Conservation (phyloP, 2,888 invertebrate species). For the Elegia similella region DNA sequence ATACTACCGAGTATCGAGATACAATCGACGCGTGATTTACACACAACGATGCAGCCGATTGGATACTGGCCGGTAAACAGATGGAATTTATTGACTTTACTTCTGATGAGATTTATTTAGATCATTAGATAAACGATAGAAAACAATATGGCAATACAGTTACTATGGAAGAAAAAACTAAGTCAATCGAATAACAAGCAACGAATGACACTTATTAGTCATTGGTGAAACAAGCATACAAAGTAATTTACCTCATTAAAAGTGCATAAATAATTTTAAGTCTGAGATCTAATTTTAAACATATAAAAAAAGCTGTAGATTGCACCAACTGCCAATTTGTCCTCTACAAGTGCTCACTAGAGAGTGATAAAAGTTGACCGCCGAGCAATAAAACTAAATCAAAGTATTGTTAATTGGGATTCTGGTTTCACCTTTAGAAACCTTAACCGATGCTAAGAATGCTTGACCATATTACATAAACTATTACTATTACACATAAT, state of each 20-base stretch:
- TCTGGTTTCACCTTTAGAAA: background rate
- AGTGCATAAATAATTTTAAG: no score
- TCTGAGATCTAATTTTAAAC: no score
- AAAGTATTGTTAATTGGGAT: constrained; percentile 1
- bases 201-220: no score
- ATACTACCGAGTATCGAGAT: background rate
- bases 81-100: constrained; percentile 4
- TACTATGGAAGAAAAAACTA: no score
- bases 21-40: constrained; percentile 3
- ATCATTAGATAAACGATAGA: no score
- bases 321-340: no score
- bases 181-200: no score
- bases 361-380: background rate
- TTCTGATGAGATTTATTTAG: background rate
- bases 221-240: no score
- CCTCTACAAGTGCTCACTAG: background rate
- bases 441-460: background rate
- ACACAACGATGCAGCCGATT: background rate
- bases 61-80: constrained; percentile 11
- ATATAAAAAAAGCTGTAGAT: no score
- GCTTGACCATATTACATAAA: background rate
- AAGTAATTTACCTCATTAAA: no score
- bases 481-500: background rate
- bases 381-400: background rate
- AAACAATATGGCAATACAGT: no score